phyloP scores from a whole-genome alignment of 2,888 invertebrate species.

The Psylliodes chrysocephalus region DNA sequence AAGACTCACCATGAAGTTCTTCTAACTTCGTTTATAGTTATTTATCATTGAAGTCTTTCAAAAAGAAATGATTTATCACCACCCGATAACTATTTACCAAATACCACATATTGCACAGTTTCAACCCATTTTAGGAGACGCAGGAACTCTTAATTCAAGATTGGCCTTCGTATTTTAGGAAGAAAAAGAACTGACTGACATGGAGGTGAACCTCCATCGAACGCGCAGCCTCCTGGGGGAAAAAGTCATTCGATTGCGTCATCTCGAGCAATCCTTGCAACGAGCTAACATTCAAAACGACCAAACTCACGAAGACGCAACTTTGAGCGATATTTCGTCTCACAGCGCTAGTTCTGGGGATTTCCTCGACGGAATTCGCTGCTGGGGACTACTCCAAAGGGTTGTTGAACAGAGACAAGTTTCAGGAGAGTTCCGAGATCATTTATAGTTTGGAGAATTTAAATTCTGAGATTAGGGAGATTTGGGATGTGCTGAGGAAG shows the following conservation, averaged over 20 bases:
- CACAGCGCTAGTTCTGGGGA: slow-evolving; percentile 70
- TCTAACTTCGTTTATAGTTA: no score
- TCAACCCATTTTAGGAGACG: slow-evolving; percentile 6
- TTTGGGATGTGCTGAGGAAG: slow-evolving; percentile 74
- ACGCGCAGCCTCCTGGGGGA: slow-evolving; percentile 83
- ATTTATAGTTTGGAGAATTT: slow-evolving; percentile 76
- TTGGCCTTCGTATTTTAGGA: slow-evolving; percentile 67
- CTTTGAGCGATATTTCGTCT: slow-evolving; percentile 74
- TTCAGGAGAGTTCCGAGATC: slow-evolving; percentile 75
- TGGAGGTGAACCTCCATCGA: slow-evolving; percentile 85
- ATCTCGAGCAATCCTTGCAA: slow-evolving; percentile 81
- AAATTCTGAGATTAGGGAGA: slow-evolving; percentile 77
- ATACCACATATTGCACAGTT: neutral
- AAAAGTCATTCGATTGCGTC: slow-evolving; percentile 82
- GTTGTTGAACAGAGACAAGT: slow-evolving; percentile 61
- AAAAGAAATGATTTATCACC: no score
- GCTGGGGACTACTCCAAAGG: slow-evolving; percentile 64
- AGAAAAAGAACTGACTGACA: slow-evolving; percentile 83
- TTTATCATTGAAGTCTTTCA: no score
- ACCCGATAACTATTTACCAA: no score
- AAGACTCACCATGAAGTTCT: no score
- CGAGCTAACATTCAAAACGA: slow-evolving; percentile 66
- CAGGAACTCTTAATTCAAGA: slow-evolving; percentile 14
- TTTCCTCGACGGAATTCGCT: slow-evolving; percentile 75
- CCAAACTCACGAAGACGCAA: slow-evolving; percentile 68